Evolutionary conservation across 2,797 vertebrate genomes (phyloP).

Genomic region (Neosilurus mollespiculum): DNA sequence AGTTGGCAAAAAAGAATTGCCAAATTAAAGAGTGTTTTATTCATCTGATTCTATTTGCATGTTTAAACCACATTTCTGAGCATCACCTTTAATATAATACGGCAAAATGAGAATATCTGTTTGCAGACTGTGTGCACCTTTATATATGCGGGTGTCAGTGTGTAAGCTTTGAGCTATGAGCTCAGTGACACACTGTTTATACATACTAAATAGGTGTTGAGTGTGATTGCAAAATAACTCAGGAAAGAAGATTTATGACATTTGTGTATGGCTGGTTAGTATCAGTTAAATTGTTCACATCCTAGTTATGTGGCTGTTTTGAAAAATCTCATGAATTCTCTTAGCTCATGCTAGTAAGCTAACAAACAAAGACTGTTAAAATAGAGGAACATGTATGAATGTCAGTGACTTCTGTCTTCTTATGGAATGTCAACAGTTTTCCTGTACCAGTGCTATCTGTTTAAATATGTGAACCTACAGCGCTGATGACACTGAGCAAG

Average conservation of each 20-base stretch:
- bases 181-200: background rate
- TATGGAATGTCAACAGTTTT: background rate
- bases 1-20: background rate
- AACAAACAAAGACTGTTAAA: background rate
- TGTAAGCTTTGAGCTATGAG: background rate
- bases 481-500: too few species aligned
- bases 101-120: background rate
- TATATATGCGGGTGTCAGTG: background rate
- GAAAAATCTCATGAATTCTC: background rate
- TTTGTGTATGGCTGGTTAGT: background rate
- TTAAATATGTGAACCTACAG: background rate
- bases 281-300: background rate
- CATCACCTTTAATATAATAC: background rate
- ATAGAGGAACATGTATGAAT: background rate
- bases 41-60: background rate
- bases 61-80: background rate
- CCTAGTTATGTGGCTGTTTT: background rate
- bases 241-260: background rate
- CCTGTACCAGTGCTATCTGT: background rate
- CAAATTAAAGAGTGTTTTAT: background rate
- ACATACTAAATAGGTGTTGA: background rate
- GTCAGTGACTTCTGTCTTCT: background rate
- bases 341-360: background rate
- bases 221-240: constrained; percentile 1
- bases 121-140: background rate